A percentile compares a stretch with the other conserved stretches of the same genome.
Evolutionary conservation across 2,113 vertebrate genomes (phyloP).

Genomic region (Erinaceus europaeus): DNA sequence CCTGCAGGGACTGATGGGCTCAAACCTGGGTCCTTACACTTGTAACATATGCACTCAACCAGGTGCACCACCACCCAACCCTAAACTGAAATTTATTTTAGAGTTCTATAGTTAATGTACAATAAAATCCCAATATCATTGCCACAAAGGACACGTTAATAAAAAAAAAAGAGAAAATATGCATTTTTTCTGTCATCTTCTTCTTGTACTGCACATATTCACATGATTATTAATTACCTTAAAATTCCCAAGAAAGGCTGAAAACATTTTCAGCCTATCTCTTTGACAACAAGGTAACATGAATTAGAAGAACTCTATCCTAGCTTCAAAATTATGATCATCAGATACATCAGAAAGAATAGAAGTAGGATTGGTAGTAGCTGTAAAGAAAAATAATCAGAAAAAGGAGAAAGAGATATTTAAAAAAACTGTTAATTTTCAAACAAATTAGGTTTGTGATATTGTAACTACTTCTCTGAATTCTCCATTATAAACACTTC

Average conservation of each 20-base stretch:
- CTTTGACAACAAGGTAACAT: background rate
- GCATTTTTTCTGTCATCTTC: background rate
- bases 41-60: too few species aligned
- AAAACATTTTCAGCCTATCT: background rate
- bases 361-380: background rate
- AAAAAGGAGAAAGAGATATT: background rate
- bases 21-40: too few species aligned
- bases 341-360: background rate
- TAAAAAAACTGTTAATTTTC: background rate
- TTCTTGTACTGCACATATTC: background rate
- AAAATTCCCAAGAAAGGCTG: background rate
- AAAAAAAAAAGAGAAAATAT: background rate
- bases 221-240: background rate
- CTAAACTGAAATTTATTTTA: too few species aligned
- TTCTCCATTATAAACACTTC: background rate
- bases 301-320: background rate
- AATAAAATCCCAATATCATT: background rate
- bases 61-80: too few species aligned
- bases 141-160: background rate
- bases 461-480: slow-evolving; percentile 10
- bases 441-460: background rate
- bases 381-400: background rate
- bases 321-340: background rate
- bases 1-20: too few species aligned
- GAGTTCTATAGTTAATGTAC: background rate